Percentiles rank a stretch among this genome's conserved stretches.
phyloP scores from a whole-genome alignment of 2,888 invertebrate species.

The Phrixothrix hirtus region DNA sequence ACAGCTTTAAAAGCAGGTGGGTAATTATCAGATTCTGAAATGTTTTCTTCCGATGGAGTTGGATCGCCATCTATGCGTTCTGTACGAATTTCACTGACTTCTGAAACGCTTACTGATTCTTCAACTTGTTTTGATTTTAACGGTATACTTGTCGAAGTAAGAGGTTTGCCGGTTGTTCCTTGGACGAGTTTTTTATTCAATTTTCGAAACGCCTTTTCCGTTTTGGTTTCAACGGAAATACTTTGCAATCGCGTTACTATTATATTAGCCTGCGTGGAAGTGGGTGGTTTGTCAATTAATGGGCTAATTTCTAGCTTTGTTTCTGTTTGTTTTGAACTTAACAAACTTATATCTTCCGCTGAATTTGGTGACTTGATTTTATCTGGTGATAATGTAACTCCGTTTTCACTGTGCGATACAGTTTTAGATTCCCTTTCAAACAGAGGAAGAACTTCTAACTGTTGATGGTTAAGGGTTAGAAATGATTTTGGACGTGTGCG shows the following conservation, averaged over 20 bases:
- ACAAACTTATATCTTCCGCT: conserved; percentile 36
- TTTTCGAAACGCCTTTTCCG: conserved; percentile 30
- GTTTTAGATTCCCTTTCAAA: conserved; percentile 51
- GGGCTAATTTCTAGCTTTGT: conserved; percentile 30
- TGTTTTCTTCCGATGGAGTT: conserved; percentile 58
- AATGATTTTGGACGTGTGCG: conserved; percentile 35
- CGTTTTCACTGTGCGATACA: conserved; percentile 32
- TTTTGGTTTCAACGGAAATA: conserved; percentile 37
- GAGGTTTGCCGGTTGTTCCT: conserved; percentile 16
- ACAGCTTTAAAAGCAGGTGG: conserved; percentile 69
- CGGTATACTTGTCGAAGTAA: not conserved
- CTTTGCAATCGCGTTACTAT: conserved; percentile 18
- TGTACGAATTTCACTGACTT: conserved; percentile 7
- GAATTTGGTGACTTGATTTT: conserved; percentile 7
- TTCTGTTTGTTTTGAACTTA: conserved; percentile 44
- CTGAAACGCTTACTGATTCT: conserved; percentile 2
- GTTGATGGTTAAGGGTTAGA: conserved; percentile 47
- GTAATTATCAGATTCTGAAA: conserved; percentile 66
- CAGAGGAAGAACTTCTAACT: conserved; percentile 52
- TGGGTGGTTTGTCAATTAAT: conserved; percentile 9
- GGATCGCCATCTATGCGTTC: conserved; percentile 26
- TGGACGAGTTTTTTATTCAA: conserved; percentile 3
- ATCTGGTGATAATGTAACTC: no score
- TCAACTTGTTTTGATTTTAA: conserved; percentile 8
- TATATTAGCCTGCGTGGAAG: conserved; percentile 11